Evolutionary conservation across 2,888 invertebrate species (phyloP), one percentile per base, ranked within the genome.

Genomic region (Carpatolechia fugitivella): DNA sequence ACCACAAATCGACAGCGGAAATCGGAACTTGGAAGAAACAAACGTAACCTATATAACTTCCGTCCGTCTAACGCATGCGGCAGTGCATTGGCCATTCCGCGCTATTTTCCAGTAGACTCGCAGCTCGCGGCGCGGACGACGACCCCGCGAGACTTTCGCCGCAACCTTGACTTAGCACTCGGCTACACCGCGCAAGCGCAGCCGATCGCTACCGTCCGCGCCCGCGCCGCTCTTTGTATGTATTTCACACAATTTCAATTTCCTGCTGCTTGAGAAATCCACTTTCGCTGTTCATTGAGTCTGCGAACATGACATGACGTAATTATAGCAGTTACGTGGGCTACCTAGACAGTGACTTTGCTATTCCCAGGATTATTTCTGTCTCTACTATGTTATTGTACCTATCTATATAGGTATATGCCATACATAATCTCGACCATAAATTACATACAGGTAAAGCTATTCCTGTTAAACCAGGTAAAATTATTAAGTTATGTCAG

Each of bases 71-170:
- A 46, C 52, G 49, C 52, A 60, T 56, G 58, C 61, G 60, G 59
- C 58, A 64, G 60, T 57, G 48, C 52, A 47, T 13, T 29, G 35
- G 46, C n/a, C 36, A 33, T 35, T 49, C 49, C 47, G 48, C 30
- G 36, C 30, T 49, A 67, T 74, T 72, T 77, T 68, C 72, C 76
- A 72, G 67, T 58, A 60, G 54, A 66, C 66, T 38, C 38, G 38
- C 18, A 57, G 59, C 61, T 6, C 13, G 70, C 64, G 84, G 76
- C 13, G 70, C 64, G 84, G 76, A 56, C 82, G 64, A 69, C 70
- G 83, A 85, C 82, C 85, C 62, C 76, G 56, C 65, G 66, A 73
- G 69, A 87, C 89, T 89, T 89, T 89, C 89, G 83, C 89, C 73
- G 68, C 85, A 87, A 87, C 89, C 89, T 89, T 89, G 88, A 87